Evolutionary conservation across 2,797 vertebrate species (phyloP).

Genomic region (Diplodus sargus): DNA sequence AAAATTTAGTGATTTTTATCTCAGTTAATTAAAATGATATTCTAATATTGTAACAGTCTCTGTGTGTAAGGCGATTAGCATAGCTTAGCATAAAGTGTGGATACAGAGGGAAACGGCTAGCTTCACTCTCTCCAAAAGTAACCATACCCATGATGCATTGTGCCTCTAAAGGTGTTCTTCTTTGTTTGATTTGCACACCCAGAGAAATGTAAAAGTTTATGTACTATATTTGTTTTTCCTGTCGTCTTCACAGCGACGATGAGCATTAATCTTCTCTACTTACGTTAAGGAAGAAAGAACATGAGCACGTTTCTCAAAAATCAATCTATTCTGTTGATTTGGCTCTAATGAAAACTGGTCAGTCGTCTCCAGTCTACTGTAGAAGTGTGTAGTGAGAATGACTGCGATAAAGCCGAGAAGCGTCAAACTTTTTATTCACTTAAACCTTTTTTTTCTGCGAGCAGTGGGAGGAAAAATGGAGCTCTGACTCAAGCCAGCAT

Average conservation of each 20-base stretch:
- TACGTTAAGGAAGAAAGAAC: not conserved
- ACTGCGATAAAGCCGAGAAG: not conserved
- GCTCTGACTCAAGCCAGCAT: slow-evolving; percentile 5
- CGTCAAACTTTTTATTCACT: slow-evolving; percentile 1
- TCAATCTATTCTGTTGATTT: not conserved
- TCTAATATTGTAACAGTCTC: not conserved
- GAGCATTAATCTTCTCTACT: not conserved
- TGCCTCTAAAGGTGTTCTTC: too few relatives aligned
- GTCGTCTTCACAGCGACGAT: too few relatives aligned
- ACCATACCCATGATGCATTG: too few relatives aligned
- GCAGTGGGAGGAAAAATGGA: not conserved
- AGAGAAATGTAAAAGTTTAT: too few relatives aligned
- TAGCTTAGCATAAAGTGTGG: not conserved
- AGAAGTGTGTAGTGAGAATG: not conserved
- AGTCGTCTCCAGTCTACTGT: not conserved
- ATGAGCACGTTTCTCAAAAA: not conserved
- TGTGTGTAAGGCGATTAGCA: not conserved
- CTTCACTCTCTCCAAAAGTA: not conserved
- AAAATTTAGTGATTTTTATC: too few relatives aligned
- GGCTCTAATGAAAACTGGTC: too few relatives aligned
- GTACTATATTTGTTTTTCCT: too few relatives aligned
- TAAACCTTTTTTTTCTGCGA: not conserved
- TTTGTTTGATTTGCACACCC: too few relatives aligned
- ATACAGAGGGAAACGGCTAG: not conserved
- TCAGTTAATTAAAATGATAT: too few relatives aligned